Evolutionary conservation across 2,888 invertebrate genomes (phyloP).

Genomic region (Zeuzera pyrina): DNA sequence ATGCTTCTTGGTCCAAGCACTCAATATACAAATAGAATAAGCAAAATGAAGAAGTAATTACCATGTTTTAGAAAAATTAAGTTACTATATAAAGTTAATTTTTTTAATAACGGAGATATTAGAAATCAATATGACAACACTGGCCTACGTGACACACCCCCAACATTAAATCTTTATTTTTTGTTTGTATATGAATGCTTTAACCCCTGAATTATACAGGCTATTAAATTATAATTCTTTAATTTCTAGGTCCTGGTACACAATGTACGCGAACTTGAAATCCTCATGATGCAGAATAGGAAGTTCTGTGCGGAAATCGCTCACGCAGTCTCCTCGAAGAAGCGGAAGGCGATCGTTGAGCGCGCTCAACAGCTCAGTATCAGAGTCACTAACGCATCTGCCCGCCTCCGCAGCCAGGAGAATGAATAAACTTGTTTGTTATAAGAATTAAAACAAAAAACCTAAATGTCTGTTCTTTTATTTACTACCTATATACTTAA

Average conservation of each 20-base stretch:
- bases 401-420: slow-evolving; percentile 97
- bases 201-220: no score
- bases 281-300: slow-evolving; percentile 98
- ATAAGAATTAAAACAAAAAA: slow-evolving; percentile 23
- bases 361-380: slow-evolving; percentile 96
- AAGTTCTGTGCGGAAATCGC: slow-evolving; percentile 98
- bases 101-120: no score
- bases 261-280: slow-evolving; percentile 90
- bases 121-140: no score
- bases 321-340: slow-evolving; percentile 97
- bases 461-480: background rate
- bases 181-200: no score
- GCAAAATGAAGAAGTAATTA: no score
- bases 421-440: slow-evolving; percentile 93
- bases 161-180: no score
- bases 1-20: no score
- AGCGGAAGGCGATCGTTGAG: slow-evolving; percentile 96
- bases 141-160: no score
- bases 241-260: slow-evolving; percentile 56
- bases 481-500: background rate
- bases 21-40: no score
- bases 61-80: no score
- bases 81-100: no score
- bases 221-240: background rate
- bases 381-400: slow-evolving; percentile 96